Evolutionary conservation across 2,888 invertebrate genomes (phyloP), one percentile per base, ranked within the genome.

Genomic region (Amaurobius ferox): DNA sequence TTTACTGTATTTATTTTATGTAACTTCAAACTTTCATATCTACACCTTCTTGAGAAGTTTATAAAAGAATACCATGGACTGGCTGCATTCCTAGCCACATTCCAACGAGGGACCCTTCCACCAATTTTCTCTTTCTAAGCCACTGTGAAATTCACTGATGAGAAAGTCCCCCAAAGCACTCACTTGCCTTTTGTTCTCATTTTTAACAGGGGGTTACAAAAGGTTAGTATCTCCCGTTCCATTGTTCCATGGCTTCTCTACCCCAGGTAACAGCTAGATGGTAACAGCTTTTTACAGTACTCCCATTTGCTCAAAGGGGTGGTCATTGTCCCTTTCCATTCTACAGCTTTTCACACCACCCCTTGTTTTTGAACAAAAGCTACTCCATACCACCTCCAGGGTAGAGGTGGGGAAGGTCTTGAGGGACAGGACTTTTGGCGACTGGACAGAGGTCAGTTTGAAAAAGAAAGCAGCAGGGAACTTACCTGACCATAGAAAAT

Each of bases 391-490:
- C 62, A 16, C 26, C 61, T 35, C 61, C 61, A 62, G 64, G 13
- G 26, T 32, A 55, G 23, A 6, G 71, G 62, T 23, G 2, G n/a
- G 62, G 29, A 72, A n/a, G n/a, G n/a, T n/a, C n/a, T n/a, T n/a
- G 23, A 30, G 72, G 9, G 29, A 28, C 5, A 32, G 26, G 30
- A 48, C 23, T 71, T 30, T 48, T 71, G 71, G 71, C 71, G 55
- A 32, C 19, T 55, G 55, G 71, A 48, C 71, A 71, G 55, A 30
- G 71, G 71, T 71, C 71, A 71, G 16, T 35, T 61, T 23, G 23
- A 35, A 35, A 35, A 35, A 30, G 62, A 23, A 61, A 61, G 13
- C 35, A 16, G n/a, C 11, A 13, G 39, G 72, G 26, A 32, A 11
- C 30, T 26, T 28, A 61, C 35, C 11, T 16, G 39, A 35, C 61